Evolutionary conservation across 2,888 invertebrate genomes (phyloP), one percentile per base, ranked within the genome.

Genomic region (Nephrotoma appendiculata): DNA sequence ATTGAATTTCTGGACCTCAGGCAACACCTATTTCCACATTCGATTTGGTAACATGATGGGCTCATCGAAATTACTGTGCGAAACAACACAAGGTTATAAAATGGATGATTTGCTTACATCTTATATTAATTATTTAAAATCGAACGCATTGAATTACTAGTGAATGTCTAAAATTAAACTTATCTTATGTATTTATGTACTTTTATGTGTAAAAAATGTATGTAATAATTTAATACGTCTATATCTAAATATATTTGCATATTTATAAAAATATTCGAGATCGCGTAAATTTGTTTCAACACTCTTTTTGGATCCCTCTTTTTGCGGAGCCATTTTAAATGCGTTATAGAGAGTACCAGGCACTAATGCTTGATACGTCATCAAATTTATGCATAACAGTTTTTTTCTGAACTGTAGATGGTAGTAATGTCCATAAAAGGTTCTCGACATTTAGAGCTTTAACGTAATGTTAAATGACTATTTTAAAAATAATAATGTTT

Each of bases 31-130:
- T 90, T 98, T 98, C 93, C 97, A 97, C 90, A 95, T 98, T 93
- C 97, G 98, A 0, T 96, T 98, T 89, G 98, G 98, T n/a, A 98
- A 97, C 90, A 94, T 98, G 90, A 95, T 98, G 89, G 94, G 96
- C 85, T 98, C 98, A 87, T 96, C 96, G 43, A 98, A 98, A 91
- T 92, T 95, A 87, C 93, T 98, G 1, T 98, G 97, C 90, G 98
- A 98, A 92, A 98, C 98, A 4, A 95, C 96, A 0, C 93, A 98
- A 89, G 98, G 98, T 52, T 98, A 98, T 92, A 98, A 98, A 93
- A 98, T 98, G 96, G 98, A 98, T 90, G 98, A 98, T 91, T 93
- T 99, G 86, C 94, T 99, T 89, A 96, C 98, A 11, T 98, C 98
- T 0, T 99, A 99, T 91, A 97, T 94, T 52, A 93, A 93, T 87